Evolutionary conservation across 2,888 invertebrate genomes (phyloP), one percentile per base, ranked within the genome.

Genomic region (Rotaria magnacalcarata): DNA sequence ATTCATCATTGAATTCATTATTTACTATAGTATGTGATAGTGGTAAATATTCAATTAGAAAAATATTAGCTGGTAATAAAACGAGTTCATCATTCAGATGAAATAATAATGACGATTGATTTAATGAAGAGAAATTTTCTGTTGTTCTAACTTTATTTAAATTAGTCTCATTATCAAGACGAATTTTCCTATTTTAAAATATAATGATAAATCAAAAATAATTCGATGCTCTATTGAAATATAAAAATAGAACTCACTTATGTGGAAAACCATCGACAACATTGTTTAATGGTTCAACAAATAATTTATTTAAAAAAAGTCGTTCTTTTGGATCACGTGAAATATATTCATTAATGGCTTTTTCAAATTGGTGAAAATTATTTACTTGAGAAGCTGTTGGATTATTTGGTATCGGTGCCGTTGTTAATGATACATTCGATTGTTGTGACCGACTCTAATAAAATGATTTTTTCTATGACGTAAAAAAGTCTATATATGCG

Each of bases 211-310:
- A 47, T 10, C 7, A 47, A 67, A 43, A 21, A 75, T 24, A 75
- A n/a, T 24, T 24, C 7, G 0, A 24, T 47, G 34, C 21, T 54
- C 21, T 54, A 0, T 54, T 54, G 2, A 21, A 5, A 47, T 5
- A 75, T 0, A 19, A 47, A 4, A n/a, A 5, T 43, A 11, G 14
- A 47, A 47, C 47, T 47, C 24, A 80, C 80, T 80, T 80, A 80
- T 80, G 80, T 47, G 80, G 80, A 47, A 80, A 24, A 47, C 80
- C 80, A 47, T 80, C 47, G 14, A 80, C 24, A 80, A 80, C 80
- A 47, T 80, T n/a, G n/a, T 10, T 47, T 47, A 80, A 80, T 47
- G 80, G 80, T 80, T 80, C 80, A 47, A 47, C 2, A n/a, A 43
- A 80, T 43, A 43, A 16, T 43, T 80, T 80, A n/a, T 7, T 80